Base-by-base conservation (phyloP, 2,113 vertebrate genomes). In the Oncorhynchus tshawytscha region DNA sequence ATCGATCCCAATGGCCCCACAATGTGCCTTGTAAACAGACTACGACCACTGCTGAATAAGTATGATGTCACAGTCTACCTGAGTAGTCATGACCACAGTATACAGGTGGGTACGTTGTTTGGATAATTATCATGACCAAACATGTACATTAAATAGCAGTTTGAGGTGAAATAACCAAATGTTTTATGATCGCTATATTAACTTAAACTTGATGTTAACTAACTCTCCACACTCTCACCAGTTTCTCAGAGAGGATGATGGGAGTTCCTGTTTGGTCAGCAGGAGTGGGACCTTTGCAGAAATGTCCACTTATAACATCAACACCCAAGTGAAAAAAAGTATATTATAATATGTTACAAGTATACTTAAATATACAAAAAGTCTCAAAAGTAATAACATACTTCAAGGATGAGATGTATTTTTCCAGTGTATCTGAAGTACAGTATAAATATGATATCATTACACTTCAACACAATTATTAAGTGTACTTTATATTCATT, bases 181-280 rank as follows among this genome's bases (percentile, higher is more conserved):
- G 20, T 62, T 12, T 31, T 31, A 31, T 31, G 29, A 31, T 31
- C 1, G 7, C 18, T 13, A 62, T 12, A 12, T 8, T 49, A 49
- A 18, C 18, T 59, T 59, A 5, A 51, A 51, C 18, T 31, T 59
- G 4, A 59, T 59, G 57, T 59, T 20, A 9, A n/a, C 15, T 51
- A 11, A 8, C 57, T 1, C 57, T 51, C 11, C 15, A 51, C 15
- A 9, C 9, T 51, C 15, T 16, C 15, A 51, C 49, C 87, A 93
- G 92, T 93, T 91, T 59, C 89, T 91, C 75, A 84, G 78, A 67
- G 92, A 93, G 71, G 88, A 85, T 9, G 90, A 91, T 39, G 87
- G 88, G 59, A 85, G 83, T 72, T 82, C 89, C 0, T 93, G 86
- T 11, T 84, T 91, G 0, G 78, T 93, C 45, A 93, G 92, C 3